Conservation (phyloP, 1,140 invertebrate species). For the Drosophila orena region DNA sequence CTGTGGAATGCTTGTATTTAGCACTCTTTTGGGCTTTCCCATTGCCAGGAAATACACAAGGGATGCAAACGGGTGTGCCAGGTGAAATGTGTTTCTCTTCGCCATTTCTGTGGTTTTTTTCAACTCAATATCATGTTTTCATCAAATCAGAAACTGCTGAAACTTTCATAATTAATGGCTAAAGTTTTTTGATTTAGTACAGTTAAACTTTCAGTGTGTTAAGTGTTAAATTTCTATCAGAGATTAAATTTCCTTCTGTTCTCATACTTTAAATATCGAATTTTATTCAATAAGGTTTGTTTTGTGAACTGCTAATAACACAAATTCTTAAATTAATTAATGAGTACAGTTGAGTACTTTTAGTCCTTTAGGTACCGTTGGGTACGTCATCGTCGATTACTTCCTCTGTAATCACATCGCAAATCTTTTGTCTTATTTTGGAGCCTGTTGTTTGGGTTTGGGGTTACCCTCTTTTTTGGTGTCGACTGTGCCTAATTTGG, state of each 20-base stretch:
- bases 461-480: slow-evolving; percentile 45
- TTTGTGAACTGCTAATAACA: too few relatives aligned
- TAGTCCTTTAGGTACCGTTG: neutral
- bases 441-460: slow-evolving; percentile 20
- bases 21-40: slow-evolving; percentile 15
- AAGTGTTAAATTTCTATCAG: too few relatives aligned
- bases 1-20: slow-evolving; percentile 27
- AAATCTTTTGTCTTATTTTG: slow-evolving; percentile 26
- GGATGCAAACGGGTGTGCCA: slow-evolving; percentile 5
- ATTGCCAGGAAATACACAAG: slow-evolving; percentile 16
- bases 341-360: neutral
- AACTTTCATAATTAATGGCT: too few relatives aligned
- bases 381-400: slow-evolving; percentile 12
- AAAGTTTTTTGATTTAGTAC: neutral
- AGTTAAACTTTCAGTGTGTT: too few relatives aligned
- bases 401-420: neutral
- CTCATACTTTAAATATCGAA: too few relatives aligned
- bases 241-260: too few relatives aligned
- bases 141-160: neutral
- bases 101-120: neutral
- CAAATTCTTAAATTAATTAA: too few relatives aligned
- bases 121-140: neutral
- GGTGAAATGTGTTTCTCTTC: slow-evolving; percentile 5
- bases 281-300: too few relatives aligned
- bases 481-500: slow-evolving; percentile 48